Evolutionary conservation across 2,113 vertebrate species (phyloP).

Genomic region (Rhinichthys klamathensis): DNA sequence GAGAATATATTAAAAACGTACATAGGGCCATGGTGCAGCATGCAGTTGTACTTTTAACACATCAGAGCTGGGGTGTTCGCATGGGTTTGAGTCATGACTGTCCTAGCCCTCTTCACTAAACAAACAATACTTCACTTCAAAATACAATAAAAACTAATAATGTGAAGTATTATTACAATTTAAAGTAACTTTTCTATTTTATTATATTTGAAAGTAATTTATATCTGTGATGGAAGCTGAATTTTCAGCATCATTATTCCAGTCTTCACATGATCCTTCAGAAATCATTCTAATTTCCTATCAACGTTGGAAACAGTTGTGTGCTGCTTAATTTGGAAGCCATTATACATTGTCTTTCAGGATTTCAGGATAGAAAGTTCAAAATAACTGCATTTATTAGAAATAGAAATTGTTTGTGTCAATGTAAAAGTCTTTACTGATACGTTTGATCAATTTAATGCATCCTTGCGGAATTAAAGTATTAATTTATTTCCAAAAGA

Average conservation of each 20-base stretch:
- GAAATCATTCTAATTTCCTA: background rate
- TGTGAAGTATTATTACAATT: background rate
- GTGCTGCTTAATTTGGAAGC: too few species aligned
- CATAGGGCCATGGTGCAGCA: background rate
- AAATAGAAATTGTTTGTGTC: too few species aligned
- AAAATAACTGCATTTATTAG: too few species aligned
- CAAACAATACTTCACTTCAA: too few species aligned
- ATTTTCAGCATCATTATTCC: background rate
- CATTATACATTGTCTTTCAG: too few species aligned
- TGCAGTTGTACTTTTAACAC: background rate
- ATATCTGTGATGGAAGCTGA: background rate
- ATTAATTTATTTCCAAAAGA: too few species aligned
- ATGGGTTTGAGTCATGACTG: background rate
- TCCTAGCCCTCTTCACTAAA: background rate
- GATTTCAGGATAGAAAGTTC: too few species aligned
- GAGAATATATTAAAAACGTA: constrained; percentile 64
- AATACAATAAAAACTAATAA: background rate
- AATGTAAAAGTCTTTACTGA: too few species aligned
- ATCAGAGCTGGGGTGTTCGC: background rate
- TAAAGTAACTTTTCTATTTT: background rate
- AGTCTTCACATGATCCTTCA: constrained; percentile 3
- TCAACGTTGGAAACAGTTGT: too few species aligned
- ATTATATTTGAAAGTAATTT: background rate
- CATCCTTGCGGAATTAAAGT: too few species aligned
- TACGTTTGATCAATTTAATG: too few species aligned